Percentiles rank a stretch among this genome's conserved stretches.
Conservation (phyloP, 2,113 vertebrate species). For the Cyanocitta stelleri region DNA sequence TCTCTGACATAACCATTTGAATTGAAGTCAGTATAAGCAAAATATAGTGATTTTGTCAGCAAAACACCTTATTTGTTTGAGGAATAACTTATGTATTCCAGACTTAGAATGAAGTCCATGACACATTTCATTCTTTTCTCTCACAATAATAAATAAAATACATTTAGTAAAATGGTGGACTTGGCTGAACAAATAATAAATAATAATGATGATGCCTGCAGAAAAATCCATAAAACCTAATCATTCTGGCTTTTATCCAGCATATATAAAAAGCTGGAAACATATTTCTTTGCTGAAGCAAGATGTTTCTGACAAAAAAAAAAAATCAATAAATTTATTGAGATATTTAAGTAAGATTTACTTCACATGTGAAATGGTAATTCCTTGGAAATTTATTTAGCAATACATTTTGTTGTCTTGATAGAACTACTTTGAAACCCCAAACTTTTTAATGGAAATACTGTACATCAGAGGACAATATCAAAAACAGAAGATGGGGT, state of each 20-base stretch:
- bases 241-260: slow-evolving; percentile 18
- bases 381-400: not conserved
- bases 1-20: not conserved
- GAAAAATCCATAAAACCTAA: slow-evolving; percentile 19
- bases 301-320: not conserved
- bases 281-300: not conserved
- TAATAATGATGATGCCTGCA: not conserved
- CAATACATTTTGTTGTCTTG: not conserved
- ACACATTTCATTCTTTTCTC: not conserved
- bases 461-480: not conserved
- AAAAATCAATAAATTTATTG: not conserved
- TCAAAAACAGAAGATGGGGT: not conserved
- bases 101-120: not conserved
- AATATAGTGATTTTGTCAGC: not conserved
- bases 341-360: not conserved
- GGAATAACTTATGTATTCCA: not conserved
- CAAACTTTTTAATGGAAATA: not conserved
- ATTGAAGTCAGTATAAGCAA: not conserved
- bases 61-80: not conserved
- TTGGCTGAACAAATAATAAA: not conserved
- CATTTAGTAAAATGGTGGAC: not conserved
- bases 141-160: not conserved
- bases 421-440: not conserved
- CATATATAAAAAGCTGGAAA: not conserved
- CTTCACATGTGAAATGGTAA: not conserved